Evolutionary conservation across 1,140 invertebrate genomes (phyloP).

Genomic region (Vollenhovia emeryi): DNA sequence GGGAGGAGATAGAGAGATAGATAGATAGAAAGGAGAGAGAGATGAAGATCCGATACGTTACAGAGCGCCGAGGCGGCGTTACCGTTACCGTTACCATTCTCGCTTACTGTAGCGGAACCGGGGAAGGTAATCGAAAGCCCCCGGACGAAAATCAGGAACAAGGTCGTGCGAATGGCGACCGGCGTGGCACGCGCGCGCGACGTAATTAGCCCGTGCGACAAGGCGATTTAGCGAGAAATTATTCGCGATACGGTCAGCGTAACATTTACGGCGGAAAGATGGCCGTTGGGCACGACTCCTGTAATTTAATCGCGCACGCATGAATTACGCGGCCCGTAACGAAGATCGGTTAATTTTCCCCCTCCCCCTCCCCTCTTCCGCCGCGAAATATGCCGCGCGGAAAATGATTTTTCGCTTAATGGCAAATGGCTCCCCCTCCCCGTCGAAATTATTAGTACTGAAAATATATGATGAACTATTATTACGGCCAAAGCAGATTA

Average conservation of each 20-base stretch:
- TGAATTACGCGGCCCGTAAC: slow-evolving; percentile 1
- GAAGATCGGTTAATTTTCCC: neutral
- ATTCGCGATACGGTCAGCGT: slow-evolving; percentile 31
- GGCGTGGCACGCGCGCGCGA: slow-evolving; percentile 35
- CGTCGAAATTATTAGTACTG: neutral
- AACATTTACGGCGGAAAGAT: slow-evolving; percentile 38
- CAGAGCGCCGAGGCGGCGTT: slow-evolving; percentile 17
- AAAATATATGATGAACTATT: neutral
- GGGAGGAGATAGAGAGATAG: neutral
- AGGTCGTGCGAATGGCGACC: slow-evolving; percentile 44
- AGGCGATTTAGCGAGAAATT: slow-evolving; percentile 55
- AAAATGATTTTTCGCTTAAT: neutral
- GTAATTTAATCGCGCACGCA: slow-evolving; percentile 36
- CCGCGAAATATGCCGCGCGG: neutral
- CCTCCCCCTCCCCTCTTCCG: too few species aligned
- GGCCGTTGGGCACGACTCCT: neutral
- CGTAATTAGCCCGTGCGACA: slow-evolving; percentile 45
- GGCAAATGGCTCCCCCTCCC: neutral
- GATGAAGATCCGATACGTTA: slow-evolving; percentile 43
- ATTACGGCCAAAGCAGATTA: slow-evolving; percentile 18
- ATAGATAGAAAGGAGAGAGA: neutral
- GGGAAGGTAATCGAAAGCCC: slow-evolving; percentile 61
- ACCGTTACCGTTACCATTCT: slow-evolving; percentile 58
- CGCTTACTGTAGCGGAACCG: slow-evolving; percentile 45
- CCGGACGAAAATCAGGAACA: slow-evolving; percentile 60